Evolutionary conservation across 2,113 vertebrate genomes (phyloP), one percentile per base, ranked within the genome.

Genomic region (Triplophysa siluroides): DNA sequence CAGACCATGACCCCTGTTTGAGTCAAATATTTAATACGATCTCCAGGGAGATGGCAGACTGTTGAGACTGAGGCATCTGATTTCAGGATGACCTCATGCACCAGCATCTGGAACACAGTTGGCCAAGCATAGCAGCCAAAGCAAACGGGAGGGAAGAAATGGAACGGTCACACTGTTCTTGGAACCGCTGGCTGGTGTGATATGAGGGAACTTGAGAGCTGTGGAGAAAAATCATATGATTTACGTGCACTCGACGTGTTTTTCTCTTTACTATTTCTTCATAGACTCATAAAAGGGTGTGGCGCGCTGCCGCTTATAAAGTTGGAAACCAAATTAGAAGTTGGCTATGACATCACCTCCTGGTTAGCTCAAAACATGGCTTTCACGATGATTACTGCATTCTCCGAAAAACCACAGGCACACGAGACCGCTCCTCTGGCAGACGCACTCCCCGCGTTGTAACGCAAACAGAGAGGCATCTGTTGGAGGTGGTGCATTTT

Each of bases 301-400:
- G 81, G 78, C 45, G 61, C 56, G 47, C 38, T 52, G 71, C 50
- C 56, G 69, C 2, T 62, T 43, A 61, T 76, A 23, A 61, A 64
- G 54, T 63, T 63, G 21, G 63, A 18, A 16, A 50, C 69, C 24
- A 54, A 83, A 75, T 60, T 75, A 73, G 50, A 67, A 73, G 21
- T 21, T 33, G 43, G 52, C 63, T 41, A 71, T 83, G 70, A 85
- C 71, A 83, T 85, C 81, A 82, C 80, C 66, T 50, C 23, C 26
- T 63, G 29, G 73, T 76, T 76, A 62, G 72, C 72, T 47, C 60
- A 73, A 83, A 77, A 54, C 63, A 66, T 56, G 4, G 24, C 24
- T 64, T 83, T 77, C 52, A 77, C 21, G 56, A 68, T 70, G 75
- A 79, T 77, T 71, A 54, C 41, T 3, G 72, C 16, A 60, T 69